Percentiles rank a stretch among this genome's conserved stretches.
Evolutionary conservation across 2,888 invertebrate genomes (phyloP).

Genomic region (Stenchaetothrips biformis): DNA sequence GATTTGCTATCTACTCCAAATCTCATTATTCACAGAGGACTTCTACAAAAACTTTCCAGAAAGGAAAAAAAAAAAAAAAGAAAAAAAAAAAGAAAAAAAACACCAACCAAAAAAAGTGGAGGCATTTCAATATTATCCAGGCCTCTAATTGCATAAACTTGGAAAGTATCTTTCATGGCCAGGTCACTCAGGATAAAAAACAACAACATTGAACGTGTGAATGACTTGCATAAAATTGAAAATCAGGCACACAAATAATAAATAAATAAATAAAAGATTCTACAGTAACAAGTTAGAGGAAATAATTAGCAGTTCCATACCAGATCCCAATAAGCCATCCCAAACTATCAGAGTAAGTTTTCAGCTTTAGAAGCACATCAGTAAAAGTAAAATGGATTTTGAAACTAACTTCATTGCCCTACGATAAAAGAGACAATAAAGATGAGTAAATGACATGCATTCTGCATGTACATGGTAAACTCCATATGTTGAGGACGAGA

Average conservation of each 20-base stretch:
- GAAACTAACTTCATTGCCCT: background rate
- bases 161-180: background rate
- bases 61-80: too few species aligned
- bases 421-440: background rate
- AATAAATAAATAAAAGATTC: conserved; percentile 12
- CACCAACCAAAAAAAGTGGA: too few species aligned
- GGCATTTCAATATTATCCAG: background rate
- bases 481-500: conserved; percentile 13
- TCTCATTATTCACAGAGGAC: too few species aligned
- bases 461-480: background rate
- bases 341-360: too few species aligned
- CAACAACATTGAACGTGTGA: background rate
- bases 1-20: too few species aligned
- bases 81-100: too few species aligned
- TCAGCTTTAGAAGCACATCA: too few species aligned
- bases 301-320: background rate
- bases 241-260: conserved; percentile 2
- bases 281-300: background rate
- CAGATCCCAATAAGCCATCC: background rate
- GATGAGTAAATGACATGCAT: background rate
- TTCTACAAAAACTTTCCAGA: too few species aligned
- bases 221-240: background rate
- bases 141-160: background rate
- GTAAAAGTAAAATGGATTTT: background rate
- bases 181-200: background rate